Conservation (phyloP, 1,140 invertebrate genomes). For the Bombus ignitus region DNA sequence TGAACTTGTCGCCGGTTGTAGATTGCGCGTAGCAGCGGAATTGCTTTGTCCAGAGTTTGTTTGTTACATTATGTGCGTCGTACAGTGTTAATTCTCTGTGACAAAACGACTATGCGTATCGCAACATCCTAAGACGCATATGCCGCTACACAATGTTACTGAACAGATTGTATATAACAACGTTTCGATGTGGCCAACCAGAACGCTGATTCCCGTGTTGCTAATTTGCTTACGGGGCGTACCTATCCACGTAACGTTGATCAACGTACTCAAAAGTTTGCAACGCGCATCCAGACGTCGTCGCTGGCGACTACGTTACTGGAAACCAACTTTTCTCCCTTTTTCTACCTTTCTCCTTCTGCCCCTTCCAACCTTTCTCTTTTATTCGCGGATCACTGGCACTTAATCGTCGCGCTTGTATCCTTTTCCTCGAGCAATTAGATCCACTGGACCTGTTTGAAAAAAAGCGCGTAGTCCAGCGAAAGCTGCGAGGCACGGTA, state of each 20-base stretch:
- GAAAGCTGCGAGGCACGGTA: background rate
- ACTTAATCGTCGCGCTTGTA: conserved; percentile 29
- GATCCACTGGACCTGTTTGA: conserved; percentile 17
- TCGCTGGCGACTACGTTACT: background rate
- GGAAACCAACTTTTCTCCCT: conserved; percentile 1
- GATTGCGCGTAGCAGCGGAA: too few relatives aligned
- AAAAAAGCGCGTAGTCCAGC: conserved; percentile 1
- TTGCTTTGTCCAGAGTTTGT: too few relatives aligned
- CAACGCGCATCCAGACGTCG: background rate
- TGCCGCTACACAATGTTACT: too few relatives aligned
- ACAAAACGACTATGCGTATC: too few relatives aligned
- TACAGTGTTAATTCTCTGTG: too few relatives aligned
- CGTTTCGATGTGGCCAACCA: too few relatives aligned
- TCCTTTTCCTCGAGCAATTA: conserved; percentile 42
- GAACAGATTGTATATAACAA: too few relatives aligned
- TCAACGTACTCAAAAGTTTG: background rate
- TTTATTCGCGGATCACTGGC: background rate
- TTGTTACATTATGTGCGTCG: too few relatives aligned
- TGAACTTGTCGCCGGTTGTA: too few relatives aligned
- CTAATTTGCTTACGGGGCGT: too few relatives aligned
- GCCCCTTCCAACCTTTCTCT: background rate
- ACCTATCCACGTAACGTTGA: background rate
- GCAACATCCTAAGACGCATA: too few relatives aligned
- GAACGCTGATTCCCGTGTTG: fast-evolving
- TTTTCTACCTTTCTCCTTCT: background rate